Conservation (phyloP, 2,888 invertebrate genomes). For the Cantharis flavilabris region DNA sequence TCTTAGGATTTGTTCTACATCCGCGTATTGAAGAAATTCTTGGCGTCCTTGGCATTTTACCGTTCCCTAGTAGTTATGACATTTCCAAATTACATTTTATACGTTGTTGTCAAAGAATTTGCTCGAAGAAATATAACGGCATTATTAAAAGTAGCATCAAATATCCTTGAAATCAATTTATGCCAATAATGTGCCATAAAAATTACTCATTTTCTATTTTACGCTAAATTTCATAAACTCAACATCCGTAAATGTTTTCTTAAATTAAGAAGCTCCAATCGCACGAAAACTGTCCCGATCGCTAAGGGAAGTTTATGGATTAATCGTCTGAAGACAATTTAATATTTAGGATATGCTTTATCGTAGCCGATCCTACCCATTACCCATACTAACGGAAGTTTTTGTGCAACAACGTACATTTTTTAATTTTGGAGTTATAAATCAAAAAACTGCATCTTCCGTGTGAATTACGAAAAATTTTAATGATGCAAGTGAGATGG, state of each 20-base stretch:
- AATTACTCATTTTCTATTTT: background rate
- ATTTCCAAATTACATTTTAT: slow-evolving; percentile 10
- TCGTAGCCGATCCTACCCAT: background rate
- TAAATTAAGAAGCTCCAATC: background rate
- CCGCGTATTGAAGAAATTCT: slow-evolving; percentile 36
- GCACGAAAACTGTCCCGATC: too few species aligned
- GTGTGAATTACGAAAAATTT: background rate
- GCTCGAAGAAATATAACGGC: slow-evolving; percentile 9
- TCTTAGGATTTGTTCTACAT: slow-evolving; percentile 19
- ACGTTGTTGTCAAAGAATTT: slow-evolving; percentile 10
- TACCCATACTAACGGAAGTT: background rate
- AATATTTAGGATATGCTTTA: background rate
- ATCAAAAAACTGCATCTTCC: background rate
- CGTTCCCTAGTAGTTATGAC: slow-evolving; percentile 28
- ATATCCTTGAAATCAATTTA: background rate
- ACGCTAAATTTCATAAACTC: background rate
- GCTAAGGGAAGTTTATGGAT: background rate
- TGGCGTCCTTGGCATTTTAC: slow-evolving; percentile 52
- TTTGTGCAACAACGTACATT: background rate
- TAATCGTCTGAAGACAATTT: background rate
- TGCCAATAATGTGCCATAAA: background rate
- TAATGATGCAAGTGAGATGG: background rate
- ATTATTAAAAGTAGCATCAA: slow-evolving; percentile 5
- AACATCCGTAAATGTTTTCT: background rate
- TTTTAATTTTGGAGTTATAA: background rate